Conservation (phyloP, 2,797 vertebrate species). For the Balearica regulorum region DNA sequence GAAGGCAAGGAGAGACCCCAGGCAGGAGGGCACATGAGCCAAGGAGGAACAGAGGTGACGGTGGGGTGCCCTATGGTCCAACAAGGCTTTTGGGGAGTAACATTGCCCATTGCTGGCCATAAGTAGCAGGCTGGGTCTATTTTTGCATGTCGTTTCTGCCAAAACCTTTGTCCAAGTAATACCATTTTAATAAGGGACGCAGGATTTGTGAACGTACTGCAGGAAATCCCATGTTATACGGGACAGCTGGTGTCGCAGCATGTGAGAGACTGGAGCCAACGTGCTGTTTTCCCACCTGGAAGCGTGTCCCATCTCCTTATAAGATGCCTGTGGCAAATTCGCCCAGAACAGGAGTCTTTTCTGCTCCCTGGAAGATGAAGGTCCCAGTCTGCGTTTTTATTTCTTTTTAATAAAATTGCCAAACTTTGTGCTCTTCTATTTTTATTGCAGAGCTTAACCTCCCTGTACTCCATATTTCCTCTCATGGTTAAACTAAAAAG, state of each 20-base stretch:
- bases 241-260: not conserved
- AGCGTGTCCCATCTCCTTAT: not conserved
- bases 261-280: not conserved
- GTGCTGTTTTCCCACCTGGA: not conserved
- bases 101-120: not conserved
- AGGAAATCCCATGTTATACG: not conserved
- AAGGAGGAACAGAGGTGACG: not conserved
- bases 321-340: not conserved
- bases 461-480: not conserved
- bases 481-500: not conserved
- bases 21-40: rapidly evolving
- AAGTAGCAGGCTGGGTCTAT: not conserved
- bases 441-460: not conserved
- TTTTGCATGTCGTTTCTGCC: not conserved
- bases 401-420: not conserved
- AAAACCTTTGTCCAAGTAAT: not conserved
- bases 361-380: not conserved
- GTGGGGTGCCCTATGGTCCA: not conserved
- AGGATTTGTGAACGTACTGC: not conserved
- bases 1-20: not conserved
- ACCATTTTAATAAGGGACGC: not conserved
- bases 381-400: not conserved
- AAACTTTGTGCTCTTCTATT: not conserved
- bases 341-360: not conserved
- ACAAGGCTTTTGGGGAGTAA: not conserved